Evolutionary conservation across 2,797 vertebrate species (phyloP), one percentile per base, ranked within the genome.

Genomic region (Centroberyx gerrardi): DNA sequence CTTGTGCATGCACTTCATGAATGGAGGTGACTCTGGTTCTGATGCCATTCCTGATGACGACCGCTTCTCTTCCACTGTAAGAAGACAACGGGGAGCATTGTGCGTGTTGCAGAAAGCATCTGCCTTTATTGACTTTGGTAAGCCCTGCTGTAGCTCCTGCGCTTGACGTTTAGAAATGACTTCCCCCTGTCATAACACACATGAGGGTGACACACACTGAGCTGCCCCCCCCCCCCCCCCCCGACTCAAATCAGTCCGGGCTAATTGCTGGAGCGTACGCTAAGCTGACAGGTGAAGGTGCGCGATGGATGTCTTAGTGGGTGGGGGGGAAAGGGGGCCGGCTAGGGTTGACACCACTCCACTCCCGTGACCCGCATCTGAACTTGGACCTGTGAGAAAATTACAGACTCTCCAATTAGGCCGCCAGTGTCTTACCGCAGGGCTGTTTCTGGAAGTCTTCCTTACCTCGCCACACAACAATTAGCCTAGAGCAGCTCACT

Each of bases 231-330:
- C 82, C 70, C 71, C 62, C 65, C 56, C 73, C 10, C 51, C 8
- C 27, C 42, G 13, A 51, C 74, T 78, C 65, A n/a, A 65, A 71
- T 56, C 54, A 62, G 51, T 59, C 66, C 73, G 56, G 48, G 78
- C 88, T 93, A 93, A 94, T 91, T 85, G 82, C 83, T 88, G 51
- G 67, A 87, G 87, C 62, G 27, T 72, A 82, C 70, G 67, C 72
- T 93, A 90, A 94, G 86, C 90, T 93, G 95, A 95, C 93, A 96
- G 90, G 87, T 92, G 81, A 92, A 93, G 88, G 86, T 87, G 84
- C 49, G 75, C 84, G 33, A 87, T 88, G 72, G 87, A 80, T 93
- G 84, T 91, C 76, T 83, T 66, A 56, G 63, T 61, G 79, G 70
- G 77, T 15, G 48, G 29, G 68, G 54, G 65, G 40, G 33, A 12